Evolutionary conservation across 2,113 vertebrate species (phyloP).

Genomic region (Sitta europaea): DNA sequence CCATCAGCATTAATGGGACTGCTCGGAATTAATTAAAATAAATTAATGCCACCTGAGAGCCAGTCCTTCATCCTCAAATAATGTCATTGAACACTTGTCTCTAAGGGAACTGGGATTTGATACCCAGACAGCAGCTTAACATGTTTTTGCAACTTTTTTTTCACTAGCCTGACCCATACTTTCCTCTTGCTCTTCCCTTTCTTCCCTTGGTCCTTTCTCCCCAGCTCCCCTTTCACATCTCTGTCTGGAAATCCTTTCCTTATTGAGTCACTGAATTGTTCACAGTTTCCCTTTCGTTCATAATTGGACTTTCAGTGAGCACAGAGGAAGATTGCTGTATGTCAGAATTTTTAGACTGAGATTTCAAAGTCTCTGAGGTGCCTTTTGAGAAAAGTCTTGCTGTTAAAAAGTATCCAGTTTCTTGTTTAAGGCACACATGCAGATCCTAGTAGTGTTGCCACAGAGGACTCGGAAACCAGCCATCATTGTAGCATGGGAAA

Average conservation of each 20-base stretch:
- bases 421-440: not conserved
- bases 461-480: not conserved
- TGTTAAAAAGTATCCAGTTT: not conserved
- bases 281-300: constrained; percentile 1
- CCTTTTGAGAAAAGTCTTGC: not conserved
- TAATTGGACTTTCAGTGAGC: not conserved
- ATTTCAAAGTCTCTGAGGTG: not conserved
- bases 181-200: not conserved
- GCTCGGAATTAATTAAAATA: not conserved
- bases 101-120: not conserved
- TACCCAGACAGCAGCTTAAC: not conserved
- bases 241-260: constrained; percentile 31
- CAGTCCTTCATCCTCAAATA: not conserved
- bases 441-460: not conserved
- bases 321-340: not conserved
- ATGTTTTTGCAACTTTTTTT: not conserved
- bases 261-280: constrained; percentile 3
- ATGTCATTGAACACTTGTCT: not conserved
- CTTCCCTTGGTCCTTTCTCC: not conserved
- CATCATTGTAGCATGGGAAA: not conserved
- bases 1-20: not conserved
- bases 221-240: not conserved
- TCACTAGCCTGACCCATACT: not conserved
- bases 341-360: not conserved
- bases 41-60: not conserved